A percentile compares a stretch with the other conserved stretches of the same genome.
Evolutionary conservation across 2,797 vertebrate species (phyloP).

Genomic region (Myotis findleyi): DNA sequence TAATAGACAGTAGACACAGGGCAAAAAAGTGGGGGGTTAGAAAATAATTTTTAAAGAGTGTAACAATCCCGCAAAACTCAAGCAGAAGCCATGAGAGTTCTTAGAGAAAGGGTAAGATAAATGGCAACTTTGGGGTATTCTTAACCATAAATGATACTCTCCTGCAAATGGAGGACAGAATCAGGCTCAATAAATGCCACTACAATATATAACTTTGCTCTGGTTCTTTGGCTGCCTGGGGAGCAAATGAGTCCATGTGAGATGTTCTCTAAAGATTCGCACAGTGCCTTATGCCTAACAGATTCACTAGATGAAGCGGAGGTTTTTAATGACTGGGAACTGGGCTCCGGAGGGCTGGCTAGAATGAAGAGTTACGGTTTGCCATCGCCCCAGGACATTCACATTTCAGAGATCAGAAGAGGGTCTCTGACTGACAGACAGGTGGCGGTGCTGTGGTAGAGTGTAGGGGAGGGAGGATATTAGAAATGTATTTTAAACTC

Average conservation of each 20-base stretch:
- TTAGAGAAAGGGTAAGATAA: constrained; percentile 43
- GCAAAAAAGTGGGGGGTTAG: fast-evolving
- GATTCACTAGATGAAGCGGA: constrained; percentile 17
- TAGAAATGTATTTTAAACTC: not conserved
- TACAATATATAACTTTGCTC: constrained; percentile 47
- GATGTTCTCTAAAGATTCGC: constrained; percentile 41
- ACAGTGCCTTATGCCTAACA: constrained; percentile 18
- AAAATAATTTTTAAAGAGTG: not conserved
- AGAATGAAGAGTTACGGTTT: not conserved
- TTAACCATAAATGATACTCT: constrained; percentile 57
- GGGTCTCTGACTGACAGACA: not conserved
- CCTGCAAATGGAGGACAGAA: constrained; percentile 28
- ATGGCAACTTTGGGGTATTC: constrained; percentile 3
- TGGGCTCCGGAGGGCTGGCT: not conserved
- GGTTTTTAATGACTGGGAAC: constrained; percentile 40
- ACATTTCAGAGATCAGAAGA: constrained; percentile 20
- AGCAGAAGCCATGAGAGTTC: not conserved
- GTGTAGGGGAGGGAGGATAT: not conserved
- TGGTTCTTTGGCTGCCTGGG: constrained; percentile 39
- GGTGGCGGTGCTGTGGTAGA: not conserved
- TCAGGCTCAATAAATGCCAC: constrained; percentile 54
- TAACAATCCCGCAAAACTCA: not conserved
- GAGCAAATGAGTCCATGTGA: constrained; percentile 62
- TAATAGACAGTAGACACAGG: not conserved
- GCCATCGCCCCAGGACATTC: not conserved